phyloP scores from a whole-genome alignment of 35 echinoderm and acorn worm genomes.

The Acanthaster planci region DNA sequence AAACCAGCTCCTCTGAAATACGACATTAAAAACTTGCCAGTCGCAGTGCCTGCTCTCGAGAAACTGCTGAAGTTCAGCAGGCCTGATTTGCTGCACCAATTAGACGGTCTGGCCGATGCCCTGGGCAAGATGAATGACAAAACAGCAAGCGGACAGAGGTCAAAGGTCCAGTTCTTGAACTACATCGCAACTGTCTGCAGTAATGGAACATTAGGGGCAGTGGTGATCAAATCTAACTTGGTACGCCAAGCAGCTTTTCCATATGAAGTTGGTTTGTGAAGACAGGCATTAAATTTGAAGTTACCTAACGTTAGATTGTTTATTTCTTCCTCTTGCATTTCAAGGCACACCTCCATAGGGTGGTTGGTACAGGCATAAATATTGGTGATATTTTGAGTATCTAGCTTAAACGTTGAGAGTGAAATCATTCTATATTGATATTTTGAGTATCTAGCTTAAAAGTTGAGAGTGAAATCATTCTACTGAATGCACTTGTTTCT shows the following conservation, averaged over 20 bases:
- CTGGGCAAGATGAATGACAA: slow-evolving; percentile 82
- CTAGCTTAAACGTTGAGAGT: not conserved
- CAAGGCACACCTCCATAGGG: no score
- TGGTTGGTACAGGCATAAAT: no score
- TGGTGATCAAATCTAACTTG: slow-evolving; percentile 69
- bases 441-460: no score
- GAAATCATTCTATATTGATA: not conserved
- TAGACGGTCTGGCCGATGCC: slow-evolving; percentile 67
- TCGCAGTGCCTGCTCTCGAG: slow-evolving; percentile 58
- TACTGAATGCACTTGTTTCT: not conserved
- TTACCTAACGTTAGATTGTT: no score
- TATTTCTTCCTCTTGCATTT: no score
- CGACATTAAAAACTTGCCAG: slow-evolving; percentile 71
- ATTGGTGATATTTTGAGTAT: no score
- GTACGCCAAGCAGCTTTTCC: slow-evolving; percentile 66
- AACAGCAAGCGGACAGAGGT: slow-evolving; percentile 70
- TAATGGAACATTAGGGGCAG: slow-evolving; percentile 34
- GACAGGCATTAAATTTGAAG: no score
- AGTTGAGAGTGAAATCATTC: not conserved
- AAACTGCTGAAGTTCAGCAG: slow-evolving; percentile 71
- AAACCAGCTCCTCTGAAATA: slow-evolving; percentile 91
- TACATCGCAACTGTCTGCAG: slow-evolving; percentile 80
- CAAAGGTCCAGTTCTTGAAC: slow-evolving; percentile 81
- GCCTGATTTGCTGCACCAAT: slow-evolving; percentile 39
- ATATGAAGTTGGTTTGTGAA: no score